Percentiles rank a stretch among this genome's conserved stretches.
These are phyloP conservation scores for Nasua narica DNA, from an alignment of 2,797 vertebrate species.

Conservation along the genomic window DNA sequence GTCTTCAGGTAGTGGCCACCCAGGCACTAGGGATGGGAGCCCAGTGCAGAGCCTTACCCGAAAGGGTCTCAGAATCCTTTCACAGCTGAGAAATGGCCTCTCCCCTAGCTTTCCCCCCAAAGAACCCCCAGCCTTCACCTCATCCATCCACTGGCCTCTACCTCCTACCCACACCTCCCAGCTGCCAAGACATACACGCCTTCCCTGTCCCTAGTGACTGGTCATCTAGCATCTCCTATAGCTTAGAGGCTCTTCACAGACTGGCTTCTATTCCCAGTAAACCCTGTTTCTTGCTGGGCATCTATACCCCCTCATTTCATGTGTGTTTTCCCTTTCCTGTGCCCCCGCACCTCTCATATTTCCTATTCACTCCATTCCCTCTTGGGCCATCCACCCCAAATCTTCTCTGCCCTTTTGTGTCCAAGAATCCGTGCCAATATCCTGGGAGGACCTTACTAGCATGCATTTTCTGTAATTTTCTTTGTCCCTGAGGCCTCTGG, in stretches of 20 bases:
- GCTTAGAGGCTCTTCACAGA: background rate
- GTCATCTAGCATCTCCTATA: background rate
- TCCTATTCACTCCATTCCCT: background rate
- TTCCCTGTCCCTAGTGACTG: background rate
- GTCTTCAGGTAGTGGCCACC: background rate
- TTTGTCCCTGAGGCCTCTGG: background rate
- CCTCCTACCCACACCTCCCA: background rate
- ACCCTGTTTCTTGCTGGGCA: background rate
- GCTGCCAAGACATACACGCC: background rate
- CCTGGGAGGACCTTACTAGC: background rate
- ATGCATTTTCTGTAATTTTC: background rate
- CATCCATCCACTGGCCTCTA: background rate
- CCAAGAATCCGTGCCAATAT: background rate
- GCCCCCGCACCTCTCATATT: background rate
- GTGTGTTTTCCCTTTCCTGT: background rate
- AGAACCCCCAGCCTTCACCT: background rate
- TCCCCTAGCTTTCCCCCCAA: background rate
- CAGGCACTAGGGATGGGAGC: background rate
- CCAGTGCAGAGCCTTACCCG: background rate
- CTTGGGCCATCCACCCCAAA: no score
- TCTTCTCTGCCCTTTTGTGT: background rate
- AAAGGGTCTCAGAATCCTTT: background rate
- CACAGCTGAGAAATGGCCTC: background rate
- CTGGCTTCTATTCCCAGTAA: background rate
- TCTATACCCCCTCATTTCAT: background rate